phyloP scores from a whole-genome alignment of 2,113 vertebrate species.

The Corythoichthys intestinalis region DNA sequence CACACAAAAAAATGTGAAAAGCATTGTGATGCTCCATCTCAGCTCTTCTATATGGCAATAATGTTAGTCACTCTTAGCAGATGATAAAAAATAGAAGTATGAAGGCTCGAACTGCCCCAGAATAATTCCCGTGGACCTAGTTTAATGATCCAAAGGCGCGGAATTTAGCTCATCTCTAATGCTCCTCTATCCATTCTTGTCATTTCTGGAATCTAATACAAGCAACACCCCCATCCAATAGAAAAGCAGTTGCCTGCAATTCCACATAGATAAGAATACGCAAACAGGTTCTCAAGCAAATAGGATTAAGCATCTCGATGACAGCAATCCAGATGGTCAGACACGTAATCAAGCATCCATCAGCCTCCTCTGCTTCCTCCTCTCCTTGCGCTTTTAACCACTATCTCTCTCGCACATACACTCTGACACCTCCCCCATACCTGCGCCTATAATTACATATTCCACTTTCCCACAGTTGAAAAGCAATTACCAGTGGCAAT shows the following conservation, averaged over 20 bases:
- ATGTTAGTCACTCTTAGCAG: too few species aligned
- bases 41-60: too few species aligned
- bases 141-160: background rate
- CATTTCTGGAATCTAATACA: background rate
- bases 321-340: constrained; percentile 72
- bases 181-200: background rate
- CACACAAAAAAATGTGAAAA: too few species aligned
- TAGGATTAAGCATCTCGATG: constrained; percentile 61
- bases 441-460: constrained; percentile 52
- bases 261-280: constrained; percentile 12
- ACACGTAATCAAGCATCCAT: constrained; percentile 63
- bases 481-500: constrained; percentile 42
- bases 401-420: constrained; percentile 47
- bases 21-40: too few species aligned
- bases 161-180: background rate
- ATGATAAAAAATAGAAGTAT: too few species aligned
- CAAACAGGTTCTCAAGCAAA: constrained; percentile 48
- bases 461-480: constrained; percentile 31
- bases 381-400: constrained; percentile 50
- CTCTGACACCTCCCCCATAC: constrained; percentile 54
- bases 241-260: constrained; percentile 31
- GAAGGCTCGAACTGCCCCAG: background rate
- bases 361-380: constrained; percentile 55
- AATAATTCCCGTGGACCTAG: background rate
- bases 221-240: background rate